These are phyloP conservation scores for Sylvia atricapilla DNA, from an alignment of 2,113 vertebrate genomes.

Conservation along the genomic window DNA sequence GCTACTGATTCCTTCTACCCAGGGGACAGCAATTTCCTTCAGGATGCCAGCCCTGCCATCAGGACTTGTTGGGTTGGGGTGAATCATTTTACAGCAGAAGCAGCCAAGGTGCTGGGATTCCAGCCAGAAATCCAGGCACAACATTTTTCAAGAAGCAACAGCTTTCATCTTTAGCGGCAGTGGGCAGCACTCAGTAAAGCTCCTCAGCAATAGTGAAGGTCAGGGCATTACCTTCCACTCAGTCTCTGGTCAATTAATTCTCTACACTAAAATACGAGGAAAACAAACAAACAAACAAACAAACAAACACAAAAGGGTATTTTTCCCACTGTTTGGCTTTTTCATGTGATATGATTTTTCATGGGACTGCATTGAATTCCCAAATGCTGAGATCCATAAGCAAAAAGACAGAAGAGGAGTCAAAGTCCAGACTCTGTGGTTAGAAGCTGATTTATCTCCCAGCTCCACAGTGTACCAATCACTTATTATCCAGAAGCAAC, in stretches of 20 bases:
- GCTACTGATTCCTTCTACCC: background rate
- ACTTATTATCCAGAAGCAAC: background rate
- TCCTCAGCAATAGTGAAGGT: background rate
- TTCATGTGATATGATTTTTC: background rate
- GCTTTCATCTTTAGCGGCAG: background rate
- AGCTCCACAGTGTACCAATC: background rate
- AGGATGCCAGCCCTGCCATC: background rate
- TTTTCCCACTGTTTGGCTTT: background rate
- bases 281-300: background rate
- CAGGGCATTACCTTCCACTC: background rate
- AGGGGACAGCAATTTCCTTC: background rate
- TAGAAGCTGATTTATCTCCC: background rate
- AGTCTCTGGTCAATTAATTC: background rate
- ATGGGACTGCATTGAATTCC: background rate
- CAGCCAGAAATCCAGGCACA: background rate
- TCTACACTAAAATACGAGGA: background rate
- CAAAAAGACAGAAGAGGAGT: background rate
- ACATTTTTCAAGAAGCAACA: background rate
- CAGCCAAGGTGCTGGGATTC: background rate
- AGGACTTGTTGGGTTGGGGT: background rate
- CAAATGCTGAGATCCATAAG: background rate
- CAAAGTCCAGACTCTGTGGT: background rate
- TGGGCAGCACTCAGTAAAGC: background rate
- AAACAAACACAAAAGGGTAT: background rate
- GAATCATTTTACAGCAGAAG: background rate